These are phyloP conservation scores for Tachysurus vachellii DNA, from an alignment of 2,113 vertebrate species.

Conservation along the genomic window DNA sequence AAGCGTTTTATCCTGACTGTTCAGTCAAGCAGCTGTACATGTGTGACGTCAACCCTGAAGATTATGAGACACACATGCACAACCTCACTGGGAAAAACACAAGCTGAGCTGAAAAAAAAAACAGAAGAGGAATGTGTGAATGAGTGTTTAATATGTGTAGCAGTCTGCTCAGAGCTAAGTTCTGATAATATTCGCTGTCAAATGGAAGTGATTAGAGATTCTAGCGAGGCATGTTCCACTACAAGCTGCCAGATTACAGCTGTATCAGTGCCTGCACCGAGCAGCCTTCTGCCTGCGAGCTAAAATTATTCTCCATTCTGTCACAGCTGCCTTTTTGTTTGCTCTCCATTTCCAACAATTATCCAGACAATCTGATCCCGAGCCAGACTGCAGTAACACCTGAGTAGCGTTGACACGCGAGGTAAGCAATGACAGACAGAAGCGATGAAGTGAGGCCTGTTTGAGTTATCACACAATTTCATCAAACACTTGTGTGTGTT, in stretches of 20 bases:
- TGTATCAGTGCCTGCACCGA: constrained; percentile 31
- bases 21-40: not conserved
- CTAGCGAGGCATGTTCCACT: constrained; percentile 30
- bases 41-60: not conserved
- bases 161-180: not conserved
- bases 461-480: not conserved
- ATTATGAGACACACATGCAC: not conserved
- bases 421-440: not conserved
- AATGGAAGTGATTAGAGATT: constrained; percentile 46
- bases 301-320: constrained; percentile 29
- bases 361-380: constrained; percentile 19
- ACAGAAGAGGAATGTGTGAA: not conserved
- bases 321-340: constrained; percentile 40
- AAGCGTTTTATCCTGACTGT: not conserved
- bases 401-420: constrained; percentile 3
- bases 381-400: constrained; percentile 29
- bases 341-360: constrained; percentile 42
- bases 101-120: not conserved
- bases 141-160: constrained; percentile 1
- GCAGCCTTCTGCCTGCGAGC: constrained; percentile 34
- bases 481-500: not conserved
- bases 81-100: not conserved
- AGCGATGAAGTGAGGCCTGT: not conserved
- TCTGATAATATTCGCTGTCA: constrained; percentile 14
- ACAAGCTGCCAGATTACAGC: constrained; percentile 39